Evolutionary conservation across 2,113 vertebrate genomes (phyloP), one percentile per base, ranked within the genome.

Genomic region (Arenaria interpres): DNA sequence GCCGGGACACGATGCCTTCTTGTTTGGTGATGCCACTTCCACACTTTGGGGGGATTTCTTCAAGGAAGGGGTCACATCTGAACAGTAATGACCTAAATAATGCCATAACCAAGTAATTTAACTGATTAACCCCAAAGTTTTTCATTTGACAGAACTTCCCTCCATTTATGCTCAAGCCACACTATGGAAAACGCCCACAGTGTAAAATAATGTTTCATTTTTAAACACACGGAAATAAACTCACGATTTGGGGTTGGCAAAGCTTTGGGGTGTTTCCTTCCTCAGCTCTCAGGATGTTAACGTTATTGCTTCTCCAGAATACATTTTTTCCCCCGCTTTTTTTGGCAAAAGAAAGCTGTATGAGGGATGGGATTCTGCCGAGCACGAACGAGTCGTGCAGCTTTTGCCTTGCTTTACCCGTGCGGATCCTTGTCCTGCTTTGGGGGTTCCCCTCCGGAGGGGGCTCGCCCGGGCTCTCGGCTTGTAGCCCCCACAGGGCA

Each of bases 361-460:
- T 12, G 54, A 74, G 81, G 51, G 54, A 50, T 15, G 24, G 0
- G 9, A n/a, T 32, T 43, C 68, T 24, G 53, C 48, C 3, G 7
- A 78, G 71, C 32, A 46, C 0, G 0, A 72, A 21, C 0, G 33
- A 81, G 21, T 15, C 30, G 2, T 3, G 1, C 12, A 28, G 80
- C 57, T 73, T 45, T 27, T 45, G 15, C 66, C 43, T 41, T 22
- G 17, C 22, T 62, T 63, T 13, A 12, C 32, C 0, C 1, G 5
- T 9, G 35, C 14, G 4, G 57, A 64, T 56, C 35, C 43, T 45
- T 2, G 5, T 18, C 57, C 35, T 43, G 37, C 37, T 45, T 6
- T 23, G 23, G 33, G 56, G 62, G 7, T 56, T 16, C 54, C 35
- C 83, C 18, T 10, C 18, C 11, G 0, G 22, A 37, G 56, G 84